These are phyloP conservation scores for Aphis gossypii DNA, from an alignment of 1,140 invertebrate genomes.

Conservation along the genomic window DNA sequence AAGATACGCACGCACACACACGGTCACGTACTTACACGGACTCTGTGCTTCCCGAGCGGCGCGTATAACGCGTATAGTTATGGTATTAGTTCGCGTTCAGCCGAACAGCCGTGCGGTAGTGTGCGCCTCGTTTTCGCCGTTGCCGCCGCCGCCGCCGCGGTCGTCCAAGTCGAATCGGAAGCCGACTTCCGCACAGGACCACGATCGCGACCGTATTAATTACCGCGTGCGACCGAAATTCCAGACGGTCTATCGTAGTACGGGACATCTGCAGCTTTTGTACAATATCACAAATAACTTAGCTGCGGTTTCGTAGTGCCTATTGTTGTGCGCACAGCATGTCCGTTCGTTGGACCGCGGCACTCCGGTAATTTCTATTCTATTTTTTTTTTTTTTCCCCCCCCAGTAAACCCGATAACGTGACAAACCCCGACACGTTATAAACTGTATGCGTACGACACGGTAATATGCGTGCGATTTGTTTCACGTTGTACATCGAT, in stretches of 20 bases:
- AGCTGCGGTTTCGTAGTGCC: neutral
- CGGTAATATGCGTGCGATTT: neutral
- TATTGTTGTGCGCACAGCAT: neutral
- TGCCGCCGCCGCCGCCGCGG: neutral
- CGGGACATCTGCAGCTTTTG: no score
- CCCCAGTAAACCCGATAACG: no score
- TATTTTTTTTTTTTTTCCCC: no score
- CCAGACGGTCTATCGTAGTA: neutral
- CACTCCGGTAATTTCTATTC: neutral
- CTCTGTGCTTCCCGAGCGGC: neutral
- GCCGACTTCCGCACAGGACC: neutral
- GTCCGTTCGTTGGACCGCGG: neutral
- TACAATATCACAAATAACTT: neutral
- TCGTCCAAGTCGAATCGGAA: neutral
- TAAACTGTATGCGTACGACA: no score
- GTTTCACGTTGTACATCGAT: neutral
- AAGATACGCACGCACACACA: neutral
- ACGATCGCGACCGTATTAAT: neutral
- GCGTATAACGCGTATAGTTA: constrained; percentile 1
- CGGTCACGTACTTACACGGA: neutral
- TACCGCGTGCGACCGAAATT: neutral
- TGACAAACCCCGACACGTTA: no score
- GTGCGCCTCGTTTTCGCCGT: neutral
- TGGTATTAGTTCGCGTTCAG: constrained; percentile 42
- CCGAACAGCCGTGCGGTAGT: constrained; percentile 31